These are phyloP conservation scores for Xyrichtys novacula DNA, from an alignment of 2,797 vertebrate species.

Conservation along the genomic window DNA sequence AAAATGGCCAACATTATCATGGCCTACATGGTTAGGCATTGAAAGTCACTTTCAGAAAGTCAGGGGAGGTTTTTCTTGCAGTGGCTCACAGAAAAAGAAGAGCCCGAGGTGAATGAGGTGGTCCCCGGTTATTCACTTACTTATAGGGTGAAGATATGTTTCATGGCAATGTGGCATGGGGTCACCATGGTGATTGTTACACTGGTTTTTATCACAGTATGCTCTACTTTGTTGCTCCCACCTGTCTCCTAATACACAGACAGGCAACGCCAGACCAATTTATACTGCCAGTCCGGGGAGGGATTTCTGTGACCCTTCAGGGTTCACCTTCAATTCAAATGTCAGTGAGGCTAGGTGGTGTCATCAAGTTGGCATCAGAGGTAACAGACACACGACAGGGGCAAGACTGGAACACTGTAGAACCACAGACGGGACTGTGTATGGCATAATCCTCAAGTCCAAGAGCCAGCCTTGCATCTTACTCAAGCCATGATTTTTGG, in stretches of 20 bases:
- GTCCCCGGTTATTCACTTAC: constrained; percentile 56
- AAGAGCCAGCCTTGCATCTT: too few species aligned
- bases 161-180: constrained; percentile 25
- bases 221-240: constrained; percentile 11
- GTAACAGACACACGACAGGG: too few species aligned
- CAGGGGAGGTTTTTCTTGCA: constrained; percentile 67
- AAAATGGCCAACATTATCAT: constrained; percentile 83
- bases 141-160: constrained; percentile 45
- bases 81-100: constrained; percentile 49
- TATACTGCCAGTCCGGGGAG: too few species aligned
- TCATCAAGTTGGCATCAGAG: too few species aligned
- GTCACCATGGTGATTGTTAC: constrained; percentile 24
- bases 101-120: constrained; percentile 65
- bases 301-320: too few species aligned
- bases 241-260: neutral
- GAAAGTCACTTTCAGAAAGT: constrained; percentile 84
- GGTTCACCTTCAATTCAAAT: too few species aligned
- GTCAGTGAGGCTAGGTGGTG: too few species aligned
- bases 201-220: constrained; percentile 29
- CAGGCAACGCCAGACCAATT: neutral
- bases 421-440: too few species aligned
- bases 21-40: constrained; percentile 81
- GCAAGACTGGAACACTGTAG: too few species aligned
- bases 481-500: too few species aligned
- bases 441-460: too few species aligned